Conservation (phyloP, 2,113 vertebrate genomes). For the Oostethus manadensis region DNA sequence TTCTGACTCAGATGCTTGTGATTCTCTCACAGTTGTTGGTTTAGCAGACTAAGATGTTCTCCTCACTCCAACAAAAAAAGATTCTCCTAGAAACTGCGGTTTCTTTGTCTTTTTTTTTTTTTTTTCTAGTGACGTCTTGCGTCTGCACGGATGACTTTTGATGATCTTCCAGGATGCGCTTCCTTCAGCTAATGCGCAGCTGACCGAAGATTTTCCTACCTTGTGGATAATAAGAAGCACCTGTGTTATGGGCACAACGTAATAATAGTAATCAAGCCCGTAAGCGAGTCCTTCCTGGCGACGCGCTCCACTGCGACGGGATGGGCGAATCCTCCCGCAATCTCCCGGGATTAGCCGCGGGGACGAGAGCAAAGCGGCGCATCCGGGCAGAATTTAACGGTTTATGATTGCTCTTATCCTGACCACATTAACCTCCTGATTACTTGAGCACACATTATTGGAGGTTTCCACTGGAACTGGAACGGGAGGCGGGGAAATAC, state of each 20-base stretch:
- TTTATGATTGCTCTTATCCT: slow-evolving; percentile 73
- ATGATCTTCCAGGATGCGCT: slow-evolving; percentile 24
- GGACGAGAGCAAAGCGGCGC: slow-evolving; percentile 41
- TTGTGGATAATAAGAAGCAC: slow-evolving; percentile 68
- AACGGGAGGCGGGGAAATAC: slow-evolving; percentile 43
- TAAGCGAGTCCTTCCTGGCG: slow-evolving; percentile 73
- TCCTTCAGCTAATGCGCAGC: slow-evolving; percentile 55
- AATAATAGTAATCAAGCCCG: slow-evolving; percentile 67
- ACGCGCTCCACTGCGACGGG: slow-evolving; percentile 62
- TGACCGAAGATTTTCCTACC: slow-evolving; percentile 62
- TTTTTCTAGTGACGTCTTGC: background rate
- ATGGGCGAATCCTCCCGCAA: slow-evolving; percentile 51
- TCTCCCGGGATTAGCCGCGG: slow-evolving; percentile 66
- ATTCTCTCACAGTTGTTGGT: slow-evolving; percentile 31
- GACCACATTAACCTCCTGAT: slow-evolving; percentile 75
- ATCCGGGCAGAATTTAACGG: slow-evolving; percentile 69
- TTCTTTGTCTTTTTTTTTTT: background rate
- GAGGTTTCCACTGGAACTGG: slow-evolving; percentile 64
- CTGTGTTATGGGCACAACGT: slow-evolving; percentile 49
- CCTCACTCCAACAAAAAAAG: slow-evolving; percentile 34
- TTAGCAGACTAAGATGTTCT: slow-evolving; percentile 34
- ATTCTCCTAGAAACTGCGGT: slow-evolving; percentile 42
- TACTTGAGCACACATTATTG: slow-evolving; percentile 71
- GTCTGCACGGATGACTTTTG: background rate
- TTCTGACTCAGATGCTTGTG: slow-evolving; percentile 27